A percentile compares a stretch with the other conserved stretches of the same genome.
These are phyloP conservation scores for Oedothorax gibbosus DNA, from an alignment of 1,140 invertebrate genomes.

Conservation along the genomic window DNA sequence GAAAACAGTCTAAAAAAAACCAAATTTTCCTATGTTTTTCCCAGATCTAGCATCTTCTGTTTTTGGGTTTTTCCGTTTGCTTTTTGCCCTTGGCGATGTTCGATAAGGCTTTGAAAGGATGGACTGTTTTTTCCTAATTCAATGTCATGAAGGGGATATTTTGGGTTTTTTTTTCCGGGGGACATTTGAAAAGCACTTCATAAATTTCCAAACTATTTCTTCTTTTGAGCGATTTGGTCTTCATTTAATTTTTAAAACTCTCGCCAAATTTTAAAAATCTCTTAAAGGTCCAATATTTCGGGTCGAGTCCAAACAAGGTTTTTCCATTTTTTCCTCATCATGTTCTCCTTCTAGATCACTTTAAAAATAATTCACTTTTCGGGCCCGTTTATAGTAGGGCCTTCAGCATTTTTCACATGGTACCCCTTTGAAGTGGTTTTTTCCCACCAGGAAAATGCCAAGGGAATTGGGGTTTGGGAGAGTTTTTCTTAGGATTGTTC, in stretches of 20 bases:
- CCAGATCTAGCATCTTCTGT: constrained; percentile 16
- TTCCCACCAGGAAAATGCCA: background rate
- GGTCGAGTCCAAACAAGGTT: background rate
- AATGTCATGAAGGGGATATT: constrained; percentile 26
- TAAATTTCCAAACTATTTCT: background rate
- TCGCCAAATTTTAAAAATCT: background rate
- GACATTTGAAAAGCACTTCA: constrained; percentile 14
- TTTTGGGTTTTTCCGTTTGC: background rate
- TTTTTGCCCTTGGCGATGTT: constrained; percentile 14
- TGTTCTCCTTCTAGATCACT: background rate
- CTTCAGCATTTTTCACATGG: constrained; percentile 19
- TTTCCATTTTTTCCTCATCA: background rate
- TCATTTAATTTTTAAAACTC: background rate
- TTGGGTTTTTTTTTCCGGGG: background rate
- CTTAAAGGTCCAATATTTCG: background rate
- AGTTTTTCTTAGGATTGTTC: background rate
- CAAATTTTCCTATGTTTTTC: constrained; percentile 13
- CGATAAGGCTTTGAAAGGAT: constrained; percentile 1
- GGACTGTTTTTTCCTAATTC: background rate
- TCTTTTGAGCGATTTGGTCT: background rate
- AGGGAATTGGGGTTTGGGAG: background rate
- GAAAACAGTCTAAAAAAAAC: background rate
- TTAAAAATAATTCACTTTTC: background rate
- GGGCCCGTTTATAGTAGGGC: background rate
- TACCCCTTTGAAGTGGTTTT: background rate